These are phyloP conservation scores for Caenorhabditis sinica DNA, from an alignment of 2,888 invertebrate genomes.

Conservation along the genomic window DNA sequence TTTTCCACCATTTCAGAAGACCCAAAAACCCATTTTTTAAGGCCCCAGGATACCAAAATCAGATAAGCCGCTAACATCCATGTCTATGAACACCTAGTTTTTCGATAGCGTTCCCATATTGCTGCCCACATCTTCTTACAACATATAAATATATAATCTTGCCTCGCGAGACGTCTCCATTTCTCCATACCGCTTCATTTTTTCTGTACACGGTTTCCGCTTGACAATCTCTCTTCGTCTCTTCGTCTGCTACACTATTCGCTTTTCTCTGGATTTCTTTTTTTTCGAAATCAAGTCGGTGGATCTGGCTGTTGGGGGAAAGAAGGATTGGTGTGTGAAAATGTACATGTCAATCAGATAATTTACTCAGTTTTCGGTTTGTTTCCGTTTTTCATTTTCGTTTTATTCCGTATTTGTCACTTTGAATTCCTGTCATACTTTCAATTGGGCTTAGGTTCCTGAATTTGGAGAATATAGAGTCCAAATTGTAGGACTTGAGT, in stretches of 20 bases:
- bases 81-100: not conserved
- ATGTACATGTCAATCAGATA: conserved; percentile 54
- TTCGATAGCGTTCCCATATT: not conserved
- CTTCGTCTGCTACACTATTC: not conserved
- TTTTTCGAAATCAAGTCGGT: conserved; percentile 38
- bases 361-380: conserved; percentile 32
- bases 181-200: conserved; percentile 25
- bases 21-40: too few relatives aligned
- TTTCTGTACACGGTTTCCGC: conserved; percentile 37
- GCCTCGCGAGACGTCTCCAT: conserved; percentile 16
- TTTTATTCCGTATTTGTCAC: conserved; percentile 26
- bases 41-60: too few relatives aligned
- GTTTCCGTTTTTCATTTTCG: conserved; percentile 20
- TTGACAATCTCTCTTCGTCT: conserved; percentile 33
- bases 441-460: not conserved
- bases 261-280: conserved; percentile 14
- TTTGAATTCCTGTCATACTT: conserved; percentile 6
- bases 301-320: not conserved
- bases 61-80: not conserved
- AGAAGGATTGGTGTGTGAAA: conserved; percentile 18
- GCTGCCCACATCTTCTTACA: not conserved
- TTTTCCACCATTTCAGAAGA: too few relatives aligned
- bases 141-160: conserved; percentile 33
- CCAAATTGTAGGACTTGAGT: too few relatives aligned
- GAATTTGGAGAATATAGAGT: too few relatives aligned